Base-by-base conservation (phyloP, 2,113 vertebrate species). In the Arenaria interpres region DNA sequence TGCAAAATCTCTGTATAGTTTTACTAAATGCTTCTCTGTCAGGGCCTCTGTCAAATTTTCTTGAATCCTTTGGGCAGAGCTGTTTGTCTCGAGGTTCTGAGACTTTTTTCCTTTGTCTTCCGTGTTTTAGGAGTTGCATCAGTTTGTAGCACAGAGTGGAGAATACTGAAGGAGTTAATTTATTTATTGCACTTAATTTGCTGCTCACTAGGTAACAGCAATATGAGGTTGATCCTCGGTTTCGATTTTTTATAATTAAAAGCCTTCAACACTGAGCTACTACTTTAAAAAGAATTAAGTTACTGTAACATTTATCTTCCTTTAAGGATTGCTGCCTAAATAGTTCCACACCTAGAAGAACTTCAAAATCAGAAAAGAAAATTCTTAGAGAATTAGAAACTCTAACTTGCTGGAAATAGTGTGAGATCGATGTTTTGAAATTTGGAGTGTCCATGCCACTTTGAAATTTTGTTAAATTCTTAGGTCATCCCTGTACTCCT, bases 401-500 rank as follows among this genome's bases (percentile, higher is more conserved):
- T 39, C 77, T 39, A 46, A 33, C 6, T 45, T 81, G 11, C 20
- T 67, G 19, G 18, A 74, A 45, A 7, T 33, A 32, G 8, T 13
- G 37, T 0, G 0, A 81, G 19, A 30, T 69, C 4, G 1, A 7
- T 21, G 9, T 81, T 72, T 64, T n/a, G 30, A 48, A 91, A 39
- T 56, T 4, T 59, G 23, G 1, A 51, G 12, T 37, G 23, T 48
- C 32, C 3, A 35, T 43, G 11, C 10, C n/a, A 32, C 4, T 63
- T 89, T 2, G 35, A 86, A 76, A 17, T 59, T 5, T 54, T 89
- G 46, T 93, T 92, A 2, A 48, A 33, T 90, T 84, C 97, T 95
- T 74, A 96, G 97, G 90, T 84, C 97, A 95, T 89, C 96, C 96
- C 54, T 95, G 92, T n/a, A 91, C 96, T 83, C 98, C 98, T 88